These are phyloP conservation scores for Mnemiopsis leidyi DNA, from an alignment of 37 sponge, comb jelly and placozoan genomes.

Conservation along the genomic window DNA sequence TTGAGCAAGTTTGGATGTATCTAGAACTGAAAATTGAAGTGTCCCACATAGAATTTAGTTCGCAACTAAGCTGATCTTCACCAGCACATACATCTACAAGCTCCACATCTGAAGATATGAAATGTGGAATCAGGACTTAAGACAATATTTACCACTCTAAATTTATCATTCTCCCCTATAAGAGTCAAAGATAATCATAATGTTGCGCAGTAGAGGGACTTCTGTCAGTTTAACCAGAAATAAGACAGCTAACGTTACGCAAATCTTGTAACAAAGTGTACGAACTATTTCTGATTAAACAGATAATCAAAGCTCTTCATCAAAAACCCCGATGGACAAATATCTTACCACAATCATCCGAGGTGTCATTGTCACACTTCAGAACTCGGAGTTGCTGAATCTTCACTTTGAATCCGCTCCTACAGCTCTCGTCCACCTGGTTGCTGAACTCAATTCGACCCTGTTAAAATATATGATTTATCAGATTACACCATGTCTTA, in stretches of 20 bases:
- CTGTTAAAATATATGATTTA: too few species aligned
- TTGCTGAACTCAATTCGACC: slow-evolving; percentile 32
- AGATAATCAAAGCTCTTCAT: not conserved
- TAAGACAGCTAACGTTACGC: too few species aligned
- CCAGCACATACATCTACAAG: slow-evolving; percentile 41
- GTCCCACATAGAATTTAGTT: not conserved
- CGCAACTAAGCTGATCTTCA: not conserved
- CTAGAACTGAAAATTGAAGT: not conserved
- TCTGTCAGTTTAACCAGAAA: too few species aligned
- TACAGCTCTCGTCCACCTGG: not conserved
- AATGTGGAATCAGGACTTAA: too few species aligned
- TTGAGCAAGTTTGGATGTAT: not conserved
- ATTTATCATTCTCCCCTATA: too few species aligned
- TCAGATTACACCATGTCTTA: too few species aligned
- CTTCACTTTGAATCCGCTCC: not conserved
- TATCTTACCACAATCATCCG: not conserved
- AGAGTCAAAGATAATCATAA: too few species aligned
- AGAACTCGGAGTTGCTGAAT: slow-evolving; percentile 26
- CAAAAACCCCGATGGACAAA: not conserved
- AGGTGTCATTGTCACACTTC: not conserved
- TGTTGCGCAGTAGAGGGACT: too few species aligned
- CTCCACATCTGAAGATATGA: slow-evolving; percentile 10
- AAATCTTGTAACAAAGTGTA: too few species aligned
- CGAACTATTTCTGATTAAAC: too few species aligned
- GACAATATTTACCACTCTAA: too few species aligned